Base-by-base conservation (phyloP, 37 sponge, comb jelly and placozoan genomes). In the Dysidea cf. avara region DNA sequence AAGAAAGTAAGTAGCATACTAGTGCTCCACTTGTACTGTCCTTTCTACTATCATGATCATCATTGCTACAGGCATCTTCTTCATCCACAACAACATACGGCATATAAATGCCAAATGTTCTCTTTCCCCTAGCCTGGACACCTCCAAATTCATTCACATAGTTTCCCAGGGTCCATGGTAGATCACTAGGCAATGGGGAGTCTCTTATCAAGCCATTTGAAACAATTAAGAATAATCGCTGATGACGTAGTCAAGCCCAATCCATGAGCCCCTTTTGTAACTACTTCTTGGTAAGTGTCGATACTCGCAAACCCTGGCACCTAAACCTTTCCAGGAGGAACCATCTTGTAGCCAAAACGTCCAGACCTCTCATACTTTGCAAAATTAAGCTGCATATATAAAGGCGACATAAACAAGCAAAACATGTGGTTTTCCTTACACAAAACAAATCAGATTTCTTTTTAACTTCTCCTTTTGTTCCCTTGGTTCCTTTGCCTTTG, bases 381-480 rank as follows among this genome's bases (percentile, higher is more conserved):
- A 61, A 61, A 61, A 25, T 61, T 61, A 18, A 61, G 32, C 62
- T 61, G 32, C n/a, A n/a, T n/a, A n/a, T n/a, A n/a, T n/a, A n/a
- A n/a, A n/a, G n/a, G n/a, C n/a, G n/a, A n/a, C n/a, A n/a, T n/a
- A n/a, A n/a, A n/a, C n/a, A n/a, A n/a, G n/a, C n/a, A n/a, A n/a
- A n/a, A n/a, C n/a, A n/a, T n/a, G n/a, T n/a, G n/a, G n/a, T n/a
- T n/a, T n/a, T n/a, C n/a, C n/a, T n/a, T n/a, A n/a, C n/a, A n/a
- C n/a, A n/a, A n/a, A n/a, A n/a, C n/a, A n/a, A n/a, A n/a, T n/a
- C n/a, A n/a, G n/a, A n/a, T n/a, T n/a, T n/a, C n/a, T n/a, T n/a
- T n/a, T n/a, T n/a, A n/a, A n/a, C n/a, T 65, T 65, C 5, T 13
- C 24, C 39, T 14, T 1, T 24, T 38, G 13, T 14, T 65, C 12